Conservation (phyloP, 1,140 invertebrate genomes). For the Drosophila tsacasi region DNA sequence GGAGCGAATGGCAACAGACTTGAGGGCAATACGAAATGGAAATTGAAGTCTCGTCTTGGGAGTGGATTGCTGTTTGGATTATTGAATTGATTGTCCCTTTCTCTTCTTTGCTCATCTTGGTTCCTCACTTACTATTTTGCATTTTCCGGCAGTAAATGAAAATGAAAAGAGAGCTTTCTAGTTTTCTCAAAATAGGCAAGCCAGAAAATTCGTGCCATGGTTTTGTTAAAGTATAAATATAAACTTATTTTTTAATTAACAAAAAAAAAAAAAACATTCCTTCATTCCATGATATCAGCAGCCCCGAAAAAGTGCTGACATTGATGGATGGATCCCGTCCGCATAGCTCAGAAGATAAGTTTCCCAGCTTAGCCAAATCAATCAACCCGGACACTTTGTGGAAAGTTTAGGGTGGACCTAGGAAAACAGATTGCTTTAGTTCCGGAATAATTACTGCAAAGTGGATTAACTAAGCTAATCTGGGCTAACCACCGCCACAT, state of each 20-base stretch:
- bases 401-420: slow-evolving; percentile 1
- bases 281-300: slow-evolving; percentile 4
- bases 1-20: slow-evolving; percentile 6
- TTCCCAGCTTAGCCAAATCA: slow-evolving; percentile 20
- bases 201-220: not conserved
- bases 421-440: slow-evolving; percentile 30
- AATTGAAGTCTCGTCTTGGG: slow-evolving; percentile 47
- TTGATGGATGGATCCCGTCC: slow-evolving; percentile 38
- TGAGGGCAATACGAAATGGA: slow-evolving; percentile 23
- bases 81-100: slow-evolving; percentile 36
- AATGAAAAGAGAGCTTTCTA: not conserved
- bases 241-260: slow-evolving; percentile 12
- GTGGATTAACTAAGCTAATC: slow-evolving; percentile 46
- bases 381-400: slow-evolving; percentile 37
- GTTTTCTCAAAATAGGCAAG: not conserved
- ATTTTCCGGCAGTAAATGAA: not conserved
- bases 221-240: not conserved
- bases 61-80: slow-evolving; percentile 45
- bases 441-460: slow-evolving; percentile 42
- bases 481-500: slow-evolving; percentile 21
- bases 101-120: slow-evolving; percentile 1
- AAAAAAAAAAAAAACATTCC: not conserved
- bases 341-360: slow-evolving; percentile 27
- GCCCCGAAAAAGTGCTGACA: slow-evolving; percentile 24
- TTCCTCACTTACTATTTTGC: not conserved